phyloP scores from a whole-genome alignment of 2,113 vertebrate genomes.

The Neolamprologus ventralis region DNA sequence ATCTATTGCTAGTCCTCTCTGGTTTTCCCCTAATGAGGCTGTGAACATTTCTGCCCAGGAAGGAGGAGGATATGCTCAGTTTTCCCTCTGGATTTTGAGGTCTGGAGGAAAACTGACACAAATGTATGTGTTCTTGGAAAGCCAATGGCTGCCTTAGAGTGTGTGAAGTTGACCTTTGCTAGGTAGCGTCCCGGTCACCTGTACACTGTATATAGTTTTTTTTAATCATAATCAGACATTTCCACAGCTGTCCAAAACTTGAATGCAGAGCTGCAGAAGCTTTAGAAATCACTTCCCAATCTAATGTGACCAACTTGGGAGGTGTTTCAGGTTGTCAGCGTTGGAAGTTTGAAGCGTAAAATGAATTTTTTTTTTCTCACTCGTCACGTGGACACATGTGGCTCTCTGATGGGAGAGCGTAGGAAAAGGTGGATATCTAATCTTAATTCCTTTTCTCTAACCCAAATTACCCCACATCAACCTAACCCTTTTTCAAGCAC shows the following conservation, averaged over 20 bases:
- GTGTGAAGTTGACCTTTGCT: constrained; percentile 52
- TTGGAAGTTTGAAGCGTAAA: constrained; percentile 64
- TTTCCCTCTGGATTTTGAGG: constrained; percentile 49
- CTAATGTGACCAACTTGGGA: constrained; percentile 47
- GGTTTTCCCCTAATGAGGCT: constrained; percentile 42
- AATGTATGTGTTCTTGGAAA: constrained; percentile 30
- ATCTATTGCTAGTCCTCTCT: constrained; percentile 34
- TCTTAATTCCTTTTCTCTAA: constrained; percentile 78
- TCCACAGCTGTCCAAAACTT: constrained; percentile 61
- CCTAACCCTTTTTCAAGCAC: constrained; percentile 78
- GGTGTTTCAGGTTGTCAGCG: constrained; percentile 69
- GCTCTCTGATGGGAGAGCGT: constrained; percentile 57
- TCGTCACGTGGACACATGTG: constrained; percentile 51
- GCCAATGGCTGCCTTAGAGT: constrained; percentile 22
- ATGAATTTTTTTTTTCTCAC: constrained; percentile 27
- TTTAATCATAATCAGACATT: constrained; percentile 60
- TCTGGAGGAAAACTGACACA: constrained; percentile 37
- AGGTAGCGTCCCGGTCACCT: constrained; percentile 53
- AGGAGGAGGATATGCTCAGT: constrained; percentile 28
- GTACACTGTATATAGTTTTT: constrained; percentile 41
- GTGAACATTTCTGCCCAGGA: constrained; percentile 35
- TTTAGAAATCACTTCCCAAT: constrained; percentile 40
- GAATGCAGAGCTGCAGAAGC: constrained; percentile 52
- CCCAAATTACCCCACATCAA: constrained; percentile 76
- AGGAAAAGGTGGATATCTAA: constrained; percentile 70